Evolutionary conservation across 2,797 vertebrate species (phyloP), one percentile per base, ranked within the genome.

Genomic region (Xerus rutilus): DNA sequence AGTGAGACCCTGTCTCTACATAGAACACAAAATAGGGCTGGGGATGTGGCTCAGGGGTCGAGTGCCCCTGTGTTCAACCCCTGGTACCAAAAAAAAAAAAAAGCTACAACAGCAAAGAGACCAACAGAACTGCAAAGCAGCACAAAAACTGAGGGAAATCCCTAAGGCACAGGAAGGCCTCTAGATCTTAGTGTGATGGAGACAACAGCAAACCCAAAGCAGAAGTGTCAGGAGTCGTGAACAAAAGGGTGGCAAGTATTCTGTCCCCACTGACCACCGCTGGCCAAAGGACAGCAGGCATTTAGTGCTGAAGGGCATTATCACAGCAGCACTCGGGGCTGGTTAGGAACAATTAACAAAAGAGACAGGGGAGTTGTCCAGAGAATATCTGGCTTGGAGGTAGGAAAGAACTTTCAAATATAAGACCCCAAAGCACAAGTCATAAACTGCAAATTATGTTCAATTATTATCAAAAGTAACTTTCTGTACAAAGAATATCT

Each of bases 41-140:
- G 39, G 39, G 39, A 39, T 39, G 39, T 39, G 39, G 39, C 39
- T 39, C 39, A 39, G 39, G 2, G 39, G 39, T 39, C 2, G 39
- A 39, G 39, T 39, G 39, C 39, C 39, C 39, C 39, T 3, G 39
- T 2, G 39, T 39, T 39, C 39, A 39, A 39, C 3, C 39, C 39
- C 39, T 3, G 39, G 39, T 39, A 39, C 39, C 2, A 39, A 39
- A 39, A 39, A 39, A 39, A 39, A 39, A 39, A 39, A 92, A 95
- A 96, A 93, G 73, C 49, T 39, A 70, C 65, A 89, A 79, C 89
- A 84, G 52, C 76, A 96, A 95, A 54, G 25, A 45, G 14, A 86
- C 78, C 9, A 85, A 91, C 21, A 45, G 20, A 35, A 35, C 0
- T 47, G 54, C 62, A 62, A 92, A 96, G 59, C 65, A 90, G 65